These are phyloP conservation scores for Trematomus bernacchii DNA, from an alignment of 2,797 vertebrate species.

Conservation along the genomic window DNA sequence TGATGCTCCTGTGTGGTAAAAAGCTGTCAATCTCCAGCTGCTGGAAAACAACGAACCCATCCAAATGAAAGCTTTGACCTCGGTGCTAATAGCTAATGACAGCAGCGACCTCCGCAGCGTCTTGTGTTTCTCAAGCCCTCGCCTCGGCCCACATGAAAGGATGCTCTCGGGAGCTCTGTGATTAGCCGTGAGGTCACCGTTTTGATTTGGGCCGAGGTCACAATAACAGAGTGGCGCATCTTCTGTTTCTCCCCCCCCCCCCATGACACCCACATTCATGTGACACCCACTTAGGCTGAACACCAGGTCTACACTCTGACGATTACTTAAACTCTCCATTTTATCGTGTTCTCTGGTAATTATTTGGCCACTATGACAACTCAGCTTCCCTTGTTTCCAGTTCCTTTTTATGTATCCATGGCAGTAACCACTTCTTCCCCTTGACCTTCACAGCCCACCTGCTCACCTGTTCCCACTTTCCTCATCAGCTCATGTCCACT, in stretches of 20 bases:
- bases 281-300: constrained; percentile 6
- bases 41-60: constrained; percentile 39
- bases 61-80: constrained; percentile 70
- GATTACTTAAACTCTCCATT: background rate
- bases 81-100: constrained; percentile 58
- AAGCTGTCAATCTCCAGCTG: constrained; percentile 50
- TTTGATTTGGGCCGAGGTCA: constrained; percentile 76
- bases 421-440: background rate
- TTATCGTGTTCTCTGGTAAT: background rate
- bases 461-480: background rate
- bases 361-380: too few species aligned
- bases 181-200: constrained; percentile 71
- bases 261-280: background rate
- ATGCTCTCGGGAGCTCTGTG: constrained; percentile 50
- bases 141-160: constrained; percentile 51
- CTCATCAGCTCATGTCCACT: background rate
- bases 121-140: constrained; percentile 63
- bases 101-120: constrained; percentile 45
- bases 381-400: too few species aligned
- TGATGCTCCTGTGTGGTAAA: constrained; percentile 20
- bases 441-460: background rate
- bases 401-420: too few species aligned
- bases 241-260: background rate
- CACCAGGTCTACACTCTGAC: background rate
- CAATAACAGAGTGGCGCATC: constrained; percentile 27